Evolutionary conservation across 2,797 vertebrate species (phyloP), one percentile per base, ranked within the genome.

Genomic region (Myoxocephalus aenaeus): DNA sequence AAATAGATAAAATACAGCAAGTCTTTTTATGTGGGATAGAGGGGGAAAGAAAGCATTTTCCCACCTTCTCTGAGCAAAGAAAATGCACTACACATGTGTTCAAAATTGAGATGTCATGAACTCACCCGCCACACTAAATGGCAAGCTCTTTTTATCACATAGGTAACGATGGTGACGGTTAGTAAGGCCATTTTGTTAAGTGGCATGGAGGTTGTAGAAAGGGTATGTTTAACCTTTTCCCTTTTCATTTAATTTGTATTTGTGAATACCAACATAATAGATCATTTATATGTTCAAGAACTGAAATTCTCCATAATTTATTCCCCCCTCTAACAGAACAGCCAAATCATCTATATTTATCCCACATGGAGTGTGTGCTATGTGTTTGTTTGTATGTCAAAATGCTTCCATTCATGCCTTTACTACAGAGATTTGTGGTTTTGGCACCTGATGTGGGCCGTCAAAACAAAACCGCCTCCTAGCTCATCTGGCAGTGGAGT

Each of bases 391-490:
- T 88, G 71, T 61, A 65, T 82, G 79, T 73, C 78, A 38, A 82
- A 65, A 46, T 75, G 77, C 80, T 84, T 87, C 79, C 75, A 75
- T 89, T 88, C 77, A 78, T 83, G 79, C 68, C 65, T 86, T 46
- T 80, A 59, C 89, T 86, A 79, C 79, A 69, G 86, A 90, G 83
- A 87, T 86, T 87, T 90, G 85, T 87, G 89, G 85, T 88, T 94
- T 90, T 90, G 91, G 90, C 89, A 86, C 87, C 81, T 89, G 72
- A 87, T 90, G 79, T 86, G 76, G 89, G 82, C 84, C 70, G 80
- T 93, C 85, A 93, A 93, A 92, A 90, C 86, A 88, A 93, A 92
- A 87, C 81, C 54, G 54, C 81, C 75, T 92, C 78, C 80, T 67
- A 71, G 86, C 80, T 90, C 87, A 85, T 90, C 83, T 90, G 84